phyloP scores from a whole-genome alignment of 2,113 vertebrate species.

The Talpa occidentalis region DNA sequence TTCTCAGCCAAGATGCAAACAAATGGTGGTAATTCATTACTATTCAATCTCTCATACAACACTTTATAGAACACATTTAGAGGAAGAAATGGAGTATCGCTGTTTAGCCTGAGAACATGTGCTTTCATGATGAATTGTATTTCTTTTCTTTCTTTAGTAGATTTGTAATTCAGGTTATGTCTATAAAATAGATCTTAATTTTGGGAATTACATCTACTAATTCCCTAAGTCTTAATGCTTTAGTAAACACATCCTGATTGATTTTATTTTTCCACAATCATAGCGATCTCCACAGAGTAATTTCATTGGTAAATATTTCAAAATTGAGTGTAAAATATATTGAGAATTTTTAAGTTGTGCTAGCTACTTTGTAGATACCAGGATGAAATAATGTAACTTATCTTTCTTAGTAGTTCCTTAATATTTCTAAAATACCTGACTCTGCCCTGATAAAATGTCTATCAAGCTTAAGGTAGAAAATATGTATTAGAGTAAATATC shows the following conservation, averaged over 20 bases:
- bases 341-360: background rate
- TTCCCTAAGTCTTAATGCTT: background rate
- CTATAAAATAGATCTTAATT: background rate
- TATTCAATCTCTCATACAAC: background rate
- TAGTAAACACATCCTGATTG: background rate
- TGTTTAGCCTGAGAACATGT: background rate
- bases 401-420: background rate
- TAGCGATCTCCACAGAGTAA: background rate
- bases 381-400: background rate
- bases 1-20: slow-evolving; percentile 20
- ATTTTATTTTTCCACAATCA: background rate
- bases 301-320: background rate
- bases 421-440: background rate
- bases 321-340: background rate
- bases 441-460: background rate
- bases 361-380: background rate
- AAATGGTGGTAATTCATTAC: background rate
- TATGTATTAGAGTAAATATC: background rate
- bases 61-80: background rate
- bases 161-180: background rate
- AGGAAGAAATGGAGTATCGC: background rate
- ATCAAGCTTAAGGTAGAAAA: background rate
- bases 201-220: background rate
- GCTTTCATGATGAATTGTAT: background rate
- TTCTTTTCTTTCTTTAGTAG: background rate